A percentile compares a stretch with the other conserved stretches of the same genome.
Conservation (phyloP, 2,113 vertebrate genomes). For the Australoheros scitulus region DNA sequence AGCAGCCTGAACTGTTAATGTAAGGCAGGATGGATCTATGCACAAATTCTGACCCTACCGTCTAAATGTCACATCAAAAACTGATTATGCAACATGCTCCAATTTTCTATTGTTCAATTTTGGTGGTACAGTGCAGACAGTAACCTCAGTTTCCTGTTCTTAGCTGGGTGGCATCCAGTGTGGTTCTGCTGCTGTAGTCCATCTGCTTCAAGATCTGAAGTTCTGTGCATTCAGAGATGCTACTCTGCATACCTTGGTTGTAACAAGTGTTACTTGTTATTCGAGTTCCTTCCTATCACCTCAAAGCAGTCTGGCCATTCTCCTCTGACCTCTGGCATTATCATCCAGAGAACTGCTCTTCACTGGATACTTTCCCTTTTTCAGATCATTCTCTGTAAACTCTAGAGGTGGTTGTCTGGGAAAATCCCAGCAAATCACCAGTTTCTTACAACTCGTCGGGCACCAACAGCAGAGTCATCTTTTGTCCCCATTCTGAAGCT, state of each 20-base stretch:
- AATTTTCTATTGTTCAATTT: not conserved
- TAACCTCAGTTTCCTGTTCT: too few relatives aligned
- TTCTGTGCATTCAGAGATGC: not conserved
- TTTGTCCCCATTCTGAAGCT: not conserved
- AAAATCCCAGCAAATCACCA: not conserved
- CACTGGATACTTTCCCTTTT: rapidly evolving
- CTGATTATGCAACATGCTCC: not conserved
- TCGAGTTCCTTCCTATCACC: not conserved
- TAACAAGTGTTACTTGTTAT: not conserved
- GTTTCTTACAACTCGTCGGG: too few relatives aligned
- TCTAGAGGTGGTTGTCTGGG: not conserved
- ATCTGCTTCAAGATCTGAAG: not conserved
- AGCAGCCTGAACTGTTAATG: not conserved
- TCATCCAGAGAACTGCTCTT: not conserved
- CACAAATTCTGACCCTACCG: too few relatives aligned
- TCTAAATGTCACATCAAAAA: not conserved
- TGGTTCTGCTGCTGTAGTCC: not conserved
- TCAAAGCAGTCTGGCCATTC: too few relatives aligned
- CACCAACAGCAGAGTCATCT: not conserved
- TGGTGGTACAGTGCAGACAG: too few relatives aligned
- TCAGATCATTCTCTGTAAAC: not conserved
- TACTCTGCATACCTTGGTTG: rapidly evolving
- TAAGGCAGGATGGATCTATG: not conserved
- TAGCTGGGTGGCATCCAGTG: too few relatives aligned
- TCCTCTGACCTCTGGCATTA: not conserved